Evolutionary conservation across 2,888 invertebrate genomes (phyloP), one percentile per base, ranked within the genome.

Genomic region (Atethmia centrago): DNA sequence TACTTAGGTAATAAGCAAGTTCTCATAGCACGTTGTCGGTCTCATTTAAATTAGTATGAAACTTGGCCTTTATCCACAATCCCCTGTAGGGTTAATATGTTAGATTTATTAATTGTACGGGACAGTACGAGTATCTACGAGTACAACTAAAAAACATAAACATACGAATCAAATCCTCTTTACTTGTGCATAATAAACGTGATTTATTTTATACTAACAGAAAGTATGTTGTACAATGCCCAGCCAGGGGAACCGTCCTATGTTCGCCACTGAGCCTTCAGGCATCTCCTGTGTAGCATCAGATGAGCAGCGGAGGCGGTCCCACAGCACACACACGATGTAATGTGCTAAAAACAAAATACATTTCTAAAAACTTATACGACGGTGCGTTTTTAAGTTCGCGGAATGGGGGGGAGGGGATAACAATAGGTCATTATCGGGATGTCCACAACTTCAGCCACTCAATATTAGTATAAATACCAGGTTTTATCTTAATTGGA

Each of bases 191-290:
- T n/a, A 64, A 19, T n/a, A 65, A 28, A n/a, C n/a, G n/a, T n/a
- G n/a, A n/a, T n/a, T n/a, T 65, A 0, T 66, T 58, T 10, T 3
- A 45, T 83, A 90, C 92, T 86, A 80, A 94, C 94, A 85, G 74
- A 94, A 94, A 31, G 75, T 86, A 31, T 94, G 93, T 77, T 94
- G 94, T 36, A 94, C 85, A 7, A 94, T 72, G 3, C 94, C 94
- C 2, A 94, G 86, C 94, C 94, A 94, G 0, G 94, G 93, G 74
- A 94, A 94, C 36, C 94, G 83, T 9, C 92, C 92, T 8, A 92
- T 89, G 40, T 93, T 80, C 0, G 79, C 63, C 0, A 82, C 77
- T 0, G 72, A 61, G 0, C 94, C 94, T 25, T 92, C 91, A 0
- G 89, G 79, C 62, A 90, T 79, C 1, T 36, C 51, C 72, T 90